Base-by-base conservation (phyloP, 1,140 invertebrate genomes). In the Diorhabda elongata region DNA sequence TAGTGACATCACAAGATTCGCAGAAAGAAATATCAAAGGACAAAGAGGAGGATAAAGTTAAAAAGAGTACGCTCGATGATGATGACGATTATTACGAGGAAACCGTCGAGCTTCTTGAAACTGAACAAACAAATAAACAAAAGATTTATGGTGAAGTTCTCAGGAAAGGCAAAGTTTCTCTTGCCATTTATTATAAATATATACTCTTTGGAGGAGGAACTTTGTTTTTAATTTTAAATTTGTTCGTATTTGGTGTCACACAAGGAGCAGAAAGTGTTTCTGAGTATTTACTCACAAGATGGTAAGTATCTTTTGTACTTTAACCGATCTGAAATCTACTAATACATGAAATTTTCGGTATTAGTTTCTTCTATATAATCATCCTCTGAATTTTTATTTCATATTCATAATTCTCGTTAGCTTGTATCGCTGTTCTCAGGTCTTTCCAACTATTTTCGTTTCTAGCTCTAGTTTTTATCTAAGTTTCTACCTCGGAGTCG, bases 141-240 rank as follows among this genome's bases (percentile, higher is more conserved):
- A 71, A 75, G 41, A 69, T 76, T 8, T 76, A 76, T 61, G 61
- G 70, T 8, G 75, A 76, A 67, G 63, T 66, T 9, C 75, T 74
- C 52, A 72, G 70, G 56, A 26, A 66, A 3, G 75, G 75, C 9
- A 72, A 70, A 43, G 75, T 76, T 5, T 63, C 67, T 42, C 70
- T 71, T 42, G 59, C n/a, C 3, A 71, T 70, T 58, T 76, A 76
- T 9, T 43, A 71, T 8, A 67, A 71, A 44, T 76, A 76, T 61
- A 63, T 76, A 4, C 44, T 69, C n/a, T 72, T 70, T 61, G 75
- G 75, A 9, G 74, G 75, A 3, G 73, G 73, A 44, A 56, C 73
- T 8, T 11, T 67, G 3, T 69, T 76, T 52, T 71, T 75, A 63
- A 58, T 58, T 45, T n/a, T 72, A 7, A 70, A 73, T 56, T 65